phyloP scores from a whole-genome alignment of 2,797 vertebrate species.

The Oreochromis grahami region DNA sequence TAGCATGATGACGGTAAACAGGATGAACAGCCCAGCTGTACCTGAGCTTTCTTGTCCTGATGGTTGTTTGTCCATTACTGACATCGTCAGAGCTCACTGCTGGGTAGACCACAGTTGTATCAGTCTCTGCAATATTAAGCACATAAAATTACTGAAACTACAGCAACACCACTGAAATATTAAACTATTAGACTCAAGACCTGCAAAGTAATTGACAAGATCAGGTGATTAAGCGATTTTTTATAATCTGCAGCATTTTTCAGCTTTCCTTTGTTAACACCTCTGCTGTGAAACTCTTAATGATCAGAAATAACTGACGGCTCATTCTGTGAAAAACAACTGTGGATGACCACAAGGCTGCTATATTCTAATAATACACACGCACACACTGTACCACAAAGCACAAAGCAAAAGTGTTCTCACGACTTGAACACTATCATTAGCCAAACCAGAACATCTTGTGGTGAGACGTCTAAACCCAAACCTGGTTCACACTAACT shows the following conservation, averaged over 20 bases:
- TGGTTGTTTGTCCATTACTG: not conserved
- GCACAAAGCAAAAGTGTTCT: not conserved
- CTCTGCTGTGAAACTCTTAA: not conserved
- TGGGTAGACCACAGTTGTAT: not conserved
- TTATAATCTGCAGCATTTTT: not conserved
- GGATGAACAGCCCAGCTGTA: not conserved
- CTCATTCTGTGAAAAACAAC: not conserved
- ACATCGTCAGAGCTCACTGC: not conserved
- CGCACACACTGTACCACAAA: not conserved
- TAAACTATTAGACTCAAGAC: not conserved
- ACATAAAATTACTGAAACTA: not conserved
- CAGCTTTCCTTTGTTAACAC: not conserved
- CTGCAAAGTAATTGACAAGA: not conserved
- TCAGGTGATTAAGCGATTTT: not conserved
- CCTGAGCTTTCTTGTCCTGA: not conserved
- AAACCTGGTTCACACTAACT: not conserved
- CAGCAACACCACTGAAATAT: not conserved
- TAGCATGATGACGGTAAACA: not conserved
- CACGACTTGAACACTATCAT: rapidly evolving
- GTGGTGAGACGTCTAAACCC: not conserved
- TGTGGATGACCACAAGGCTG: not conserved
- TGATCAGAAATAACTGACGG: rapidly evolving
- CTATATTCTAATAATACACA: not conserved
- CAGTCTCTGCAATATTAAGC: not conserved
- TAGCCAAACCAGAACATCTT: not conserved